Evolutionary conservation across 1,140 invertebrate genomes (phyloP).

Genomic region (Elymnias hypermnestra): DNA sequence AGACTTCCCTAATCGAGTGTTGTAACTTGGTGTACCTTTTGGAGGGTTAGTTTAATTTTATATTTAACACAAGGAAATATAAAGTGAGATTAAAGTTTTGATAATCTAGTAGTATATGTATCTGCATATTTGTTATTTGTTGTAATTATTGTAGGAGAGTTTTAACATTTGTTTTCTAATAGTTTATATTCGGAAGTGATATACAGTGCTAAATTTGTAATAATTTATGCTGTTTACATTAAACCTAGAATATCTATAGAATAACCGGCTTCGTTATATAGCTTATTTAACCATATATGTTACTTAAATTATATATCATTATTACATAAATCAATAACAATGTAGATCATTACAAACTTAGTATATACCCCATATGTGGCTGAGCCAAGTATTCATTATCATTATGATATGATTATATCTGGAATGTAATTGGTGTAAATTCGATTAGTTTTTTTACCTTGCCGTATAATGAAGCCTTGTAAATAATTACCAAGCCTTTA

Average conservation of each 20-base stretch:
- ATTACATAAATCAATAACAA: slow-evolving; percentile 2
- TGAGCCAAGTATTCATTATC: slow-evolving; percentile 57
- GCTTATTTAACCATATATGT: slow-evolving; percentile 27
- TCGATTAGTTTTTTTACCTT: slow-evolving; percentile 66
- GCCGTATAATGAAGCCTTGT: slow-evolving; percentile 73
- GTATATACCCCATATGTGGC: slow-evolving; percentile 1
- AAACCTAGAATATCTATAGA: slow-evolving; percentile 27
- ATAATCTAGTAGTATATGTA: slow-evolving; percentile 45
- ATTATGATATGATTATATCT: slow-evolving; percentile 47
- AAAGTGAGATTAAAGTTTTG: slow-evolving; percentile 73
- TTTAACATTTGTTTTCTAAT: slow-evolving; percentile 68
- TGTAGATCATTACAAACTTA: not conserved
- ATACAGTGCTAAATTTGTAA: slow-evolving; percentile 51
- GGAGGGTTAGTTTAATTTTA: slow-evolving; percentile 41
- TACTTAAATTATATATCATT: not conserved
- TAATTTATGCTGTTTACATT: slow-evolving; percentile 52
- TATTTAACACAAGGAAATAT: slow-evolving; percentile 40
- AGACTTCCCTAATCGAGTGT: slow-evolving; percentile 14
- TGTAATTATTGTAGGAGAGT: slow-evolving; percentile 71
- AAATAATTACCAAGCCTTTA: slow-evolving; percentile 72
- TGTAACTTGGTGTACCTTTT: slow-evolving; percentile 10
- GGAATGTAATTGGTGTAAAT: slow-evolving; percentile 36
- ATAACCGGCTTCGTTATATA: slow-evolving; percentile 53
- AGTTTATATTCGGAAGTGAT: slow-evolving; percentile 59
- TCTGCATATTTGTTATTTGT: slow-evolving; percentile 69